phyloP scores from a whole-genome alignment of 2,113 vertebrate species.

The Nothobranchius furzeri region DNA sequence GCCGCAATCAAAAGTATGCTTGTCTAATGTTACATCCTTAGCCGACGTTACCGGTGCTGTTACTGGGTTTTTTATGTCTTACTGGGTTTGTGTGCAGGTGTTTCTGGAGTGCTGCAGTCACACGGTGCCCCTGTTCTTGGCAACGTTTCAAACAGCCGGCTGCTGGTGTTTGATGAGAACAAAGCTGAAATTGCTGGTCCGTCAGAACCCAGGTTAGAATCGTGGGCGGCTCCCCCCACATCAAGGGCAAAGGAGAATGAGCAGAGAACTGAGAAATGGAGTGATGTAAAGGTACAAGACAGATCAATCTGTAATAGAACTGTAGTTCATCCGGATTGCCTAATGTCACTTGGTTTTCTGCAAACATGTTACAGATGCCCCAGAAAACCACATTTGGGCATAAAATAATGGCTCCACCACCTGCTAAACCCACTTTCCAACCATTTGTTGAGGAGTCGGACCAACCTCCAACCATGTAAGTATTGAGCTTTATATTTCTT shows the following conservation, averaged over 20 bases:
- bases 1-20: conserved; percentile 81
- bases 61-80: neutral
- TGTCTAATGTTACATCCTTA: neutral
- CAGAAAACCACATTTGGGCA: conserved; percentile 73
- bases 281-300: conserved; percentile 81
- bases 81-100: conserved; percentile 62
- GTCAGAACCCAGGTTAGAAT: conserved; percentile 70
- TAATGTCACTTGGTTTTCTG: neutral
- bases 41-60: neutral
- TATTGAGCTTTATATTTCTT: conserved; percentile 27
- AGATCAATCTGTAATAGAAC: neutral
- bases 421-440: conserved; percentile 83
- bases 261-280: conserved; percentile 85
- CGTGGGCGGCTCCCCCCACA: conserved; percentile 85
- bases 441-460: conserved; percentile 91
- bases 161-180: conserved; percentile 91
- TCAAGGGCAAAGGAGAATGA: conserved; percentile 90
- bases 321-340: neutral
- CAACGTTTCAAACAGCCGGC: conserved; percentile 62
- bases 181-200: conserved; percentile 56
- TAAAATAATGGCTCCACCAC: conserved; percentile 57
- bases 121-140: conserved; percentile 61
- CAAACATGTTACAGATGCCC: conserved; percentile 51
- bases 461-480: conserved; percentile 89
- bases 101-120: conserved; percentile 73